Evolutionary conservation across 1,140 invertebrate genomes (phyloP), one percentile per base, ranked within the genome.

Genomic region (Himalopsyche phryganea): DNA sequence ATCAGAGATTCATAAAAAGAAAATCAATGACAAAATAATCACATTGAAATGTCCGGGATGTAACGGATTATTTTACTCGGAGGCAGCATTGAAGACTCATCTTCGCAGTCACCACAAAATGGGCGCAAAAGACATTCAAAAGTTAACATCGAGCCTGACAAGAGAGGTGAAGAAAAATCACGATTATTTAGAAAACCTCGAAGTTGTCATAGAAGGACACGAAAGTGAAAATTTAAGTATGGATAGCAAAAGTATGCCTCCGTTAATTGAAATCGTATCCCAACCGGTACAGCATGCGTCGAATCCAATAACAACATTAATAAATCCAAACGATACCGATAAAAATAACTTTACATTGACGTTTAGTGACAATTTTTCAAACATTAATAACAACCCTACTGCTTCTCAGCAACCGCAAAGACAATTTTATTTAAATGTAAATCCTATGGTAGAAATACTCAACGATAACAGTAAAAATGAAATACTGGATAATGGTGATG

Each of bases 91-190:
- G 1, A 67, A 73, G 57, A 73, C 62, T 3, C 76, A 78, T 56
- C 55, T 78, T 10, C 69, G 73, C 2, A 73, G 70, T 35, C 76
- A 78, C 61, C 76, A 78, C 53, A 77, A 77, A 70, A 78, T 78
- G 76, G 73, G 70, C 6, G 68, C 75, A 10, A 75, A 74, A 69
- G 74, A 78, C 58, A 67, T 76, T 10, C 71, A 70, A 52, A 78
- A 77, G 70, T 73, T 78, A 69, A 65, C 76, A 2, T 73, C 70
- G 63, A 75, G 71, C 57, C 64, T 78, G 38, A 67, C 76, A 2
- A 72, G 75, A 66, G 72, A 76, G 51, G 73, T 72, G 4, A 65
- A 76, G 40, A 78, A 75, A 66, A 67, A 77, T 68, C 69, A 61
- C 38, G 53, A 60, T 48, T 65, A 67, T 23, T 61, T 66, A 58